Percentiles rank a stretch among this genome's conserved stretches.
Conservation (phyloP, 2,797 vertebrate genomes). For the Acrossocheilus fasciatus region DNA sequence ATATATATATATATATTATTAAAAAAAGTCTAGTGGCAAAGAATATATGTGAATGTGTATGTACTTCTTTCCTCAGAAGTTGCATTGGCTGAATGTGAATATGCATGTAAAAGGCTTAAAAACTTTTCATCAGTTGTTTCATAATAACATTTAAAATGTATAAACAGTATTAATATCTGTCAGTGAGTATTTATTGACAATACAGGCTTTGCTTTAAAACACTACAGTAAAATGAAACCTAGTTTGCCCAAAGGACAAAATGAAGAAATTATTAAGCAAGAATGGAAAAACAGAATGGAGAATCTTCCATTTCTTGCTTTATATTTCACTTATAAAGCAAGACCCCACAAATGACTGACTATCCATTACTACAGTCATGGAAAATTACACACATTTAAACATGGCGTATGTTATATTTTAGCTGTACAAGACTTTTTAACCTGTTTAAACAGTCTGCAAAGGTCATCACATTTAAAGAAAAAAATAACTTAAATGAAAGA, state of each 20-base stretch:
- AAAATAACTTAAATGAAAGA: neutral
- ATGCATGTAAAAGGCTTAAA: too few relatives aligned
- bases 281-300: constrained; percentile 14
- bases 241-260: neutral
- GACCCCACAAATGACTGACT: constrained; percentile 47
- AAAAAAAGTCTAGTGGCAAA: too few relatives aligned
- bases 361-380: neutral
- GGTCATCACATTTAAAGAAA: neutral
- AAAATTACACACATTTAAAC: constrained; percentile 1
- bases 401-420: constrained; percentile 35
- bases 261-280: constrained; percentile 40
- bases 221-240: neutral
- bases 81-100: too few relatives aligned
- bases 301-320: neutral
- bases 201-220: neutral
- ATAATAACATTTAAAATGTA: neutral
- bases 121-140: neutral
- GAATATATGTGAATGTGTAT: too few relatives aligned
- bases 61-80: too few relatives aligned
- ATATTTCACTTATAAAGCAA: constrained; percentile 51
- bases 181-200: constrained; percentile 31
- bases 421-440: constrained; percentile 20
- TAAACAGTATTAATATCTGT: constrained; percentile 34
- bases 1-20: too few relatives aligned
- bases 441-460: neutral